Evolutionary conservation across 2,888 invertebrate species (phyloP).

Genomic region (Laothoe populi): DNA sequence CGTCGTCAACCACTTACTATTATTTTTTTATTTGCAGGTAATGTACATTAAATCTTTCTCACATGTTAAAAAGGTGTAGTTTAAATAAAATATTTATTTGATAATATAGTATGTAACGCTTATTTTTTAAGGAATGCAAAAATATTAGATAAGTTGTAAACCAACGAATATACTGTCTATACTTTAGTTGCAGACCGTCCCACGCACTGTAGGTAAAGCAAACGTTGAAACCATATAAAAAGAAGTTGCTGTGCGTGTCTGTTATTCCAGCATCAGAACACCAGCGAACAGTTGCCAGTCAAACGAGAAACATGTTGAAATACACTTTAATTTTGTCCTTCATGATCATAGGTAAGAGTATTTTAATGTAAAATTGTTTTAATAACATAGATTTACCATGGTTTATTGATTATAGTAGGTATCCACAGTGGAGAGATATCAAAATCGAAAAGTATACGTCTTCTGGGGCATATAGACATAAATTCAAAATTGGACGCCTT

Average conservation of each 20-base stretch:
- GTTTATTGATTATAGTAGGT: no score
- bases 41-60: no score
- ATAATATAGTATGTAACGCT: no score
- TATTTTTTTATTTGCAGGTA: no score
- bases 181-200: conserved; percentile 33
- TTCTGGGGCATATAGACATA: background rate
- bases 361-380: background rate
- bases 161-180: background rate
- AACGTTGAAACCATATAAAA: conserved; percentile 47
- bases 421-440: background rate
- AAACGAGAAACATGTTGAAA: conserved; percentile 14
- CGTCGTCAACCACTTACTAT: no score
- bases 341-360: conserved; percentile 8
- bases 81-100: no score
- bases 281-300: background rate
- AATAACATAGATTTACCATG: background rate
- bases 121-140: no score
- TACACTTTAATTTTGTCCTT: conserved; percentile 3
- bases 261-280: background rate
- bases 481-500: no score
- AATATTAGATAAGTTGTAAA: background rate
- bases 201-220: conserved; percentile 45
- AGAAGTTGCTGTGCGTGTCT: background rate
- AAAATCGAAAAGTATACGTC: background rate
- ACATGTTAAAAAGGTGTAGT: no score